These are phyloP conservation scores for Thereva unica DNA, from an alignment of 2,888 invertebrate species.

Conservation along the genomic window DNA sequence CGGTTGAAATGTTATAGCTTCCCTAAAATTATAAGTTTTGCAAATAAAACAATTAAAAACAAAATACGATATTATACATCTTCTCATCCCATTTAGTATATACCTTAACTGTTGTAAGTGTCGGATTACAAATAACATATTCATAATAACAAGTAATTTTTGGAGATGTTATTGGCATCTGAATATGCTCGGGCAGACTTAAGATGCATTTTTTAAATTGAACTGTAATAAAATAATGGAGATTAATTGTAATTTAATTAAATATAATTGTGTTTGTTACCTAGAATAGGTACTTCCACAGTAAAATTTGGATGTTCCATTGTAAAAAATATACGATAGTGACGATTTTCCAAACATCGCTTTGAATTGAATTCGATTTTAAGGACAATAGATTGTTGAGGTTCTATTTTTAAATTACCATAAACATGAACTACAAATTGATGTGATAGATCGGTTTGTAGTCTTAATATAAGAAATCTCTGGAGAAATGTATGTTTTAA, in stretches of 20 bases:
- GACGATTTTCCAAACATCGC: neutral
- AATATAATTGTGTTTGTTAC: conserved; percentile 8
- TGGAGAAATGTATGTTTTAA: no score
- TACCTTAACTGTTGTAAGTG: neutral
- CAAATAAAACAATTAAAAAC: no score
- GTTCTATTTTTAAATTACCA: no score
- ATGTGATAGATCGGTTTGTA: neutral
- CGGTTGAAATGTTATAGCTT: no score
- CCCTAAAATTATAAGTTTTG: no score
- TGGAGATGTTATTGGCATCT: conserved; percentile 21
- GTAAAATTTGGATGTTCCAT: conserved; percentile 29
- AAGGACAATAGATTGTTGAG: no score
- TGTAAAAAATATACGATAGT: conserved; percentile 16
- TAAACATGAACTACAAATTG: no score
- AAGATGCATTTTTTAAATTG: no score
- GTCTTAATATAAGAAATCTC: neutral
- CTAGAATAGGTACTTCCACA: conserved; percentile 29
- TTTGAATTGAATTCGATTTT: neutral
- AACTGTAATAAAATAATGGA: conserved; percentile 2
- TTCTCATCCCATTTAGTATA: no score
- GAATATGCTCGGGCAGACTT: conserved; percentile 7
- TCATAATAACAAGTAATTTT: conserved; percentile 19
- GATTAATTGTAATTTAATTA: neutral
- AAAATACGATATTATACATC: no score
- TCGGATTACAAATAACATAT: conserved; percentile 27